Evolutionary conservation across 2,797 vertebrate genomes (phyloP).

Genomic region (Hydrocynus forskahlii): DNA sequence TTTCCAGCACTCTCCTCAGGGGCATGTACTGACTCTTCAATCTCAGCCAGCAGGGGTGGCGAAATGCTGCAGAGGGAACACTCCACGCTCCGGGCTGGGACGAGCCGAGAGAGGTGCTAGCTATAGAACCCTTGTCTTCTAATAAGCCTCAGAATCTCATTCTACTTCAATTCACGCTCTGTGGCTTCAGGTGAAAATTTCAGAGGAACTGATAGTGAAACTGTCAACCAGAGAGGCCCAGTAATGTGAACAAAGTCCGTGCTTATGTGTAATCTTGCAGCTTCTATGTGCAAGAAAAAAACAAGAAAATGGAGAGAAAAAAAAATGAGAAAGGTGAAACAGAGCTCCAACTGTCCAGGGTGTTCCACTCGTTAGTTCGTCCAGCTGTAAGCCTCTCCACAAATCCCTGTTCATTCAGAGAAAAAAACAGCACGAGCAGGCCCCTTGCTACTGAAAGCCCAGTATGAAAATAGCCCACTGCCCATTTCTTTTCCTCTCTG

Average conservation of each 20-base stretch:
- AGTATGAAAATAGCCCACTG: constrained; percentile 14
- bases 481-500: neutral
- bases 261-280: constrained; percentile 45
- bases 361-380: constrained; percentile 35
- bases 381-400: constrained; percentile 15
- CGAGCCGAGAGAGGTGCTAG: constrained; percentile 59
- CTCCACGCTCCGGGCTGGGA: constrained; percentile 57
- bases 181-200: constrained; percentile 55
- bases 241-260: constrained; percentile 51
- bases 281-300: constrained; percentile 35
- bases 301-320: constrained; percentile 30
- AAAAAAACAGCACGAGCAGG: constrained; percentile 20
- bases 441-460: constrained; percentile 26
- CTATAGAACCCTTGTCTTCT: constrained; percentile 63
- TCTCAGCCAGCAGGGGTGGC: constrained; percentile 34
- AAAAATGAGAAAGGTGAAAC: constrained; percentile 48
- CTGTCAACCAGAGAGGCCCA: constrained; percentile 31
- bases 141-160: constrained; percentile 64
- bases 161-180: constrained; percentile 64
- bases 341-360: constrained; percentile 41
- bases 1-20: constrained; percentile 63
- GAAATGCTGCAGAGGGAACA: constrained; percentile 58
- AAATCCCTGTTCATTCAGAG: constrained; percentile 34
- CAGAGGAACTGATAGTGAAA: constrained; percentile 47
- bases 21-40: constrained; percentile 58